These are phyloP conservation scores for Acipenser transmontanus DNA, from an alignment of 2,797 vertebrate genomes.

Conservation along the genomic window DNA sequence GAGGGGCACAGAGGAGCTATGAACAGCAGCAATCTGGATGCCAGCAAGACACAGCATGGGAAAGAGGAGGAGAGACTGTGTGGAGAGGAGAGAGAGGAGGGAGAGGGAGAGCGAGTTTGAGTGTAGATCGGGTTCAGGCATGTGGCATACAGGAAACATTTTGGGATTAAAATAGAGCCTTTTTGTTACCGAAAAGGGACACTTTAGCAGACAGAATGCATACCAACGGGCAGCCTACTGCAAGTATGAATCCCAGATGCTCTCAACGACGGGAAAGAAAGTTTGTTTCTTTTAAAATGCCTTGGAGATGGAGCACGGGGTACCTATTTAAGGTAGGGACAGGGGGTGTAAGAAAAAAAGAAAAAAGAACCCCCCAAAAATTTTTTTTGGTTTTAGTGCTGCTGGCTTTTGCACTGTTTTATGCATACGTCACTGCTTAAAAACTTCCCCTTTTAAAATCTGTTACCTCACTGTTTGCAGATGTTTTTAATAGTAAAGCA, in stretches of 20 bases:
- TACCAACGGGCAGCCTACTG: slow-evolving; percentile 26
- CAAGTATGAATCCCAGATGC: slow-evolving; percentile 55
- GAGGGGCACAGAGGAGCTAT: slow-evolving; percentile 20
- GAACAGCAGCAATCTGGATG: slow-evolving; percentile 20
- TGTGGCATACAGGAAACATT: slow-evolving; percentile 42
- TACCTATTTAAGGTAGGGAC: slow-evolving; percentile 48
- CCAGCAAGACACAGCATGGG: slow-evolving; percentile 27
- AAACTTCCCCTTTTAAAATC: slow-evolving; percentile 49
- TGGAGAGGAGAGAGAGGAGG: slow-evolving; percentile 16
- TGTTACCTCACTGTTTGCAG: slow-evolving; percentile 59
- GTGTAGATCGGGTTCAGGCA: slow-evolving; percentile 33
- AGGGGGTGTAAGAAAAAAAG: not conserved
- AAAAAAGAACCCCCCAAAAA: slow-evolving; percentile 29
- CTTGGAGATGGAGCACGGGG: slow-evolving; percentile 73
- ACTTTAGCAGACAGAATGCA: slow-evolving; percentile 29
- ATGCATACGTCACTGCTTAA: not conserved
- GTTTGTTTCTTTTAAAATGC: slow-evolving; percentile 60
- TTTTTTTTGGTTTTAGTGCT: not conserved
- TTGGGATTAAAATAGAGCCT: slow-evolving; percentile 51
- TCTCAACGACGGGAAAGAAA: slow-evolving; percentile 53
- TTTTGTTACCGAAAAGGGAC: slow-evolving; percentile 25
- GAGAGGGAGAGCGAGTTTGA: slow-evolving; percentile 14
- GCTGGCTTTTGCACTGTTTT: slow-evolving; percentile 5
- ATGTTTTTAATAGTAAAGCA: slow-evolving; percentile 68
- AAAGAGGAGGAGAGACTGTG: slow-evolving; percentile 25